phyloP scores from a whole-genome alignment of 64 coral and sea anemone genomes.

The Anthopleura sola region DNA sequence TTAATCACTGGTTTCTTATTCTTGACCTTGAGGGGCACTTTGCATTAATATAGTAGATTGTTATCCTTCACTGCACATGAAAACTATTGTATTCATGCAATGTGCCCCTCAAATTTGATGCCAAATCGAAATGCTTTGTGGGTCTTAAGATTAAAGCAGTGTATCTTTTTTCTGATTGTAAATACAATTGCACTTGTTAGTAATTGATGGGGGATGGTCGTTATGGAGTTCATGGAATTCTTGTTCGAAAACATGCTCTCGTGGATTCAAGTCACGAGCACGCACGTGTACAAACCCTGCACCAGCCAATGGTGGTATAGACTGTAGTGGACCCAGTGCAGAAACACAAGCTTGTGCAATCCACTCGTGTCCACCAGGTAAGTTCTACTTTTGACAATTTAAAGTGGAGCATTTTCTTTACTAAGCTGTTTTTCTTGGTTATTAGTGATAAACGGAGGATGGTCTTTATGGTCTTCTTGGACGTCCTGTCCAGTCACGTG shows the following conservation, averaged over 20 bases:
- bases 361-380: not conserved
- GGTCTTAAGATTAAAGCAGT: no score
- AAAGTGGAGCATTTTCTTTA: not conserved
- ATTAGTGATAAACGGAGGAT: not conserved
- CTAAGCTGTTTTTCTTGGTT: not conserved
- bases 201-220: not conserved
- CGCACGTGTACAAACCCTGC: constrained; percentile 32
- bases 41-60: not conserved
- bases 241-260: constrained; percentile 17
- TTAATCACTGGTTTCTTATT: no score
- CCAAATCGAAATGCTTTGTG: no score
- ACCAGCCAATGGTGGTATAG: not conserved
- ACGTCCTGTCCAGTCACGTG: constrained; percentile 1
- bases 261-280: constrained; percentile 15
- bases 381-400: not conserved
- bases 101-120: not conserved
- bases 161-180: no score
- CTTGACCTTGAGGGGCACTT: not conserved
- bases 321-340: not conserved
- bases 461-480: not conserved
- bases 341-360: not conserved
- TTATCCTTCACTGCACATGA: no score
- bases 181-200: not conserved
- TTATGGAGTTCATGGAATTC: not conserved
- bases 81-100: no score